phyloP scores from a whole-genome alignment of 2,888 invertebrate species.

The Diplazon laetatorius region DNA sequence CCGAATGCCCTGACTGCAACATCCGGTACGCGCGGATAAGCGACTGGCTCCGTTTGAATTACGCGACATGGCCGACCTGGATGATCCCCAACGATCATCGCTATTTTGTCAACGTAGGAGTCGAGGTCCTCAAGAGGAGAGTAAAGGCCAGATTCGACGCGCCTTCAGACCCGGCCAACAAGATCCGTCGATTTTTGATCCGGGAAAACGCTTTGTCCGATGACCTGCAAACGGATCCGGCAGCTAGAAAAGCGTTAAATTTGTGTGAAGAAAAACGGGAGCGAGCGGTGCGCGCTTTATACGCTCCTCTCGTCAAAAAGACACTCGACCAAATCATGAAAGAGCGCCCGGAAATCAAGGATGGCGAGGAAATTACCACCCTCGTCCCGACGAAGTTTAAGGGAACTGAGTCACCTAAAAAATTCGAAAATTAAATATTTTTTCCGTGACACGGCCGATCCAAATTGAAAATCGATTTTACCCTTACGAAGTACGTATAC shows the following conservation, averaged over 20 bases:
- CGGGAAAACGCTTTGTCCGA: slow-evolving; percentile 33
- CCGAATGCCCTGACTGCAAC: slow-evolving; percentile 54
- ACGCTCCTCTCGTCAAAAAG: no score
- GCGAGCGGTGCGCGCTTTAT: not conserved
- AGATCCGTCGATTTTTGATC: no score
- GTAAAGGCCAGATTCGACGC: no score
- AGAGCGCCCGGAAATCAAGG: not conserved
- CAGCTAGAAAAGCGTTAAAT: not conserved
- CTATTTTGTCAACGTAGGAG: slow-evolving; percentile 34
- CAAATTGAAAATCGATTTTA: no score
- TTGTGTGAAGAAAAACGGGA: not conserved
- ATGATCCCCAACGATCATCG: slow-evolving; percentile 39
- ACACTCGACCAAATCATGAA: slow-evolving; percentile 11
- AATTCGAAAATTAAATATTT: no score
- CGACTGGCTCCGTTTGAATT: slow-evolving; percentile 49
- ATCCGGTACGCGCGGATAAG: slow-evolving; percentile 30
- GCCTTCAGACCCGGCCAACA: no score
- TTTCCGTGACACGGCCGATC: no score
- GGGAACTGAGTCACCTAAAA: no score
- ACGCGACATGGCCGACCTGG: slow-evolving; percentile 36
- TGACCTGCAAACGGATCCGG: not conserved
- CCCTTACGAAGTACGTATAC: no score
- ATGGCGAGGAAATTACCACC: slow-evolving; percentile 5
- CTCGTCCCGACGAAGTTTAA: slow-evolving; percentile 6
- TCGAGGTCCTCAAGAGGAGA: slow-evolving; percentile 42